These are phyloP conservation scores for Leptoclinus maculatus DNA, from an alignment of 2,797 vertebrate genomes.

Conservation along the genomic window DNA sequence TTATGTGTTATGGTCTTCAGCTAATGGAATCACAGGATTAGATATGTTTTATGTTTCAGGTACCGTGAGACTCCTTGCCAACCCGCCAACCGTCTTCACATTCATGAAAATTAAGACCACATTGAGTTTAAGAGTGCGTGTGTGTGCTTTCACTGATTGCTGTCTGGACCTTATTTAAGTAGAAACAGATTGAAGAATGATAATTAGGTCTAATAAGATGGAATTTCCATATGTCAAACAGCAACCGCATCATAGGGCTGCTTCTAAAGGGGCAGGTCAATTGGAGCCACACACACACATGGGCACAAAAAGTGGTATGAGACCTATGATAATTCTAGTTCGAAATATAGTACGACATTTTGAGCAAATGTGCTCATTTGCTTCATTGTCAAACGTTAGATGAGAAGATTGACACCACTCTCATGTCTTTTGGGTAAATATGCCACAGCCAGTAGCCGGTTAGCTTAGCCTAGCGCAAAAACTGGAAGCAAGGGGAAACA, in stretches of 20 bases:
- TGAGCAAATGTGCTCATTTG: neutral
- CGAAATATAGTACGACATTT: neutral
- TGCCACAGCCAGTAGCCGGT: neutral
- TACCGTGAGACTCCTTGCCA: conserved; percentile 74
- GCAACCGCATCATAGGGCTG: conserved; percentile 71
- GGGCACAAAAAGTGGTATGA: conserved; percentile 17
- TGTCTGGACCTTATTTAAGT: conserved; percentile 83
- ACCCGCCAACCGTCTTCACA: conserved; percentile 58
- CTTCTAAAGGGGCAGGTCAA: conserved; percentile 69
- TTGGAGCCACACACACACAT: conserved; percentile 51
- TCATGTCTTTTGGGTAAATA: neutral
- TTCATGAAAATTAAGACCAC: conserved; percentile 83
- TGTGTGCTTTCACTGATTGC: conserved; percentile 78
- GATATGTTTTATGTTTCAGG: conserved; percentile 78
- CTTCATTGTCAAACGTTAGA: neutral
- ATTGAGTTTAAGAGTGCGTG: conserved; percentile 63
- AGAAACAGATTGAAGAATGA: conserved; percentile 87
- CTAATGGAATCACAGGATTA: conserved; percentile 80
- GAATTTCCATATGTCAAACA: conserved; percentile 83
- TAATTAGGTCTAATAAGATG: conserved; percentile 85
- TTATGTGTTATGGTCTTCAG: conserved; percentile 67
- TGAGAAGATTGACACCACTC: neutral
- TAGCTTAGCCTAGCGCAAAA: neutral
- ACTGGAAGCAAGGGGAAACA: neutral
- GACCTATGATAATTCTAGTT: neutral